Evolutionary conservation across 2,888 invertebrate genomes (phyloP).

Genomic region (Drosophila parthenogenetica): DNA sequence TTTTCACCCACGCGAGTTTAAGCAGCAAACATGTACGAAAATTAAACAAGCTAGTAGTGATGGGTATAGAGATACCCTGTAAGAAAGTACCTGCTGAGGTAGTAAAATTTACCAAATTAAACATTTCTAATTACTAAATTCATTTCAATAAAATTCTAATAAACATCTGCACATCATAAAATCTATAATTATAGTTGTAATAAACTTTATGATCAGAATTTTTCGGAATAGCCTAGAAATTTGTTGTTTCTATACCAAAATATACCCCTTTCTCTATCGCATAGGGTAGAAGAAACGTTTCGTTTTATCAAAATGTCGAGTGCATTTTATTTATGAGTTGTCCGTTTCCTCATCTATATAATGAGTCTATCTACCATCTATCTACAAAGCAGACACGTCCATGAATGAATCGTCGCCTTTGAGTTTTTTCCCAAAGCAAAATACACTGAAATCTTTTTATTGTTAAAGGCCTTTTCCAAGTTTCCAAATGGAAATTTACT

Average conservation of each 20-base stretch:
- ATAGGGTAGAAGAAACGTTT: constrained; percentile 25
- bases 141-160: too few relatives aligned
- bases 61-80: constrained; percentile 28
- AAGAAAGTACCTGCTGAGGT: not conserved
- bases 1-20: constrained; percentile 63
- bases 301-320: constrained; percentile 56
- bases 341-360: constrained; percentile 49
- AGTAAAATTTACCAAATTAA: too few relatives aligned
- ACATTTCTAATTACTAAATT: too few relatives aligned
- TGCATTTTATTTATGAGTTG: constrained; percentile 67
- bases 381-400: constrained; percentile 19
- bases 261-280: constrained; percentile 6
- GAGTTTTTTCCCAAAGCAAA: constrained; percentile 9
- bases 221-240: not conserved
- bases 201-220: not conserved
- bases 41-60: constrained; percentile 17
- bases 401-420: constrained; percentile 40
- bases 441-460: constrained; percentile 35
- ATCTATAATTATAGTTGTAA: not conserved
- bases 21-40: constrained; percentile 53
- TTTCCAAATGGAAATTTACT: constrained; percentile 25
- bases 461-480: constrained; percentile 11
- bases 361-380: constrained; percentile 19
- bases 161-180: too few relatives aligned
- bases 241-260: not conserved